These are phyloP conservation scores for Meda fulgida DNA, from an alignment of 2,797 vertebrate species.

Conservation along the genomic window DNA sequence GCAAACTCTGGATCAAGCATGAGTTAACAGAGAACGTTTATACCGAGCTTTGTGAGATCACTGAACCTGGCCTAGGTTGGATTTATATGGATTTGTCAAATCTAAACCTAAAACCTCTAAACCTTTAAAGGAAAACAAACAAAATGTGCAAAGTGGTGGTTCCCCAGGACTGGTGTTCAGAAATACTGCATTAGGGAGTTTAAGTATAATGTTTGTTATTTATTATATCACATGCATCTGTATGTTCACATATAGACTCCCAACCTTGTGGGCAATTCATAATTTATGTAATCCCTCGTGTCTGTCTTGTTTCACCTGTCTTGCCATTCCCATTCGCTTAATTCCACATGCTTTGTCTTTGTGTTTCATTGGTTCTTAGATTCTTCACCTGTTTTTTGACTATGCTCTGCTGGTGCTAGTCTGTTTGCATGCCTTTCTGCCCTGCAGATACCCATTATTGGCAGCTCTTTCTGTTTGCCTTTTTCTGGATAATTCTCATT, in stretches of 20 bases:
- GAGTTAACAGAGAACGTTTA: too few relatives aligned
- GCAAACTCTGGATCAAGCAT: too few relatives aligned
- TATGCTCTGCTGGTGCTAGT: background rate
- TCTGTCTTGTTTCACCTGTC: background rate
- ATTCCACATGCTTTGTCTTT: background rate
- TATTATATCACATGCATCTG: background rate
- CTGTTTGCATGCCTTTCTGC: background rate
- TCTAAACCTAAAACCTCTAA: too few relatives aligned
- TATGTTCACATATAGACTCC: background rate
- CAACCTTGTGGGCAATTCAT: background rate
- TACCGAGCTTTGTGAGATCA: too few relatives aligned
- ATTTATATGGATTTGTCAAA: too few relatives aligned
- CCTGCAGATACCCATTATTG: background rate
- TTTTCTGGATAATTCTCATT: slow-evolving; percentile 15
- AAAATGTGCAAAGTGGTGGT: background rate
- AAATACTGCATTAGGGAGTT: background rate
- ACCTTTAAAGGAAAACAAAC: background rate
- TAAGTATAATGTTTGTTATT: background rate
- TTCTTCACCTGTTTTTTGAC: background rate
- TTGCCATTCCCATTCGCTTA: background rate
- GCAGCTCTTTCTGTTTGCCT: background rate
- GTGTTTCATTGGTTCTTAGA: background rate
- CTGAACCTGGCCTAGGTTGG: too few relatives aligned
- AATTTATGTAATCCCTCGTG: background rate
- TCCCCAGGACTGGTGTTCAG: background rate